A percentile compares a stretch with the other conserved stretches of the same genome.
Evolutionary conservation across 2,797 vertebrate species (phyloP).

Genomic region (Neomorphus geoffroyi): DNA sequence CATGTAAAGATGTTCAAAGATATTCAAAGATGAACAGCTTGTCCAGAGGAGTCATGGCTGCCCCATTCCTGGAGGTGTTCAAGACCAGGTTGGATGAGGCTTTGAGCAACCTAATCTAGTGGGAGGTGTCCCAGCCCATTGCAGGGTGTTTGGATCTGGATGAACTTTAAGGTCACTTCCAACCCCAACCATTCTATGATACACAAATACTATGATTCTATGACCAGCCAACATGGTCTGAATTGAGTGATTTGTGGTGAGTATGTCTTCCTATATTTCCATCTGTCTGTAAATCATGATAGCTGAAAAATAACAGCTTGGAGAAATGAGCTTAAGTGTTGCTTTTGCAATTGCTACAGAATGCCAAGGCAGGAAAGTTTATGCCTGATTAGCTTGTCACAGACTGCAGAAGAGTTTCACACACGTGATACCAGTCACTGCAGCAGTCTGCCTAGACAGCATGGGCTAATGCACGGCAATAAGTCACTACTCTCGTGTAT

Average conservation of each 20-base stretch:
- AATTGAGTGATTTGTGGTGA: neutral
- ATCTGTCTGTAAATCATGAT: neutral
- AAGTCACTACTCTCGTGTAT: neutral
- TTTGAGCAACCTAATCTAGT: too few species aligned
- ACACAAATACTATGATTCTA: too few species aligned
- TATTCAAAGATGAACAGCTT: too few species aligned
- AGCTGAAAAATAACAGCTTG: neutral
- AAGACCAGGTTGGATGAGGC: too few species aligned
- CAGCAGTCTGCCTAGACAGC: neutral
- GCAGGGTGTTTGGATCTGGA: too few species aligned
- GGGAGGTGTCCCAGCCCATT: too few species aligned
- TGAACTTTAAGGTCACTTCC: too few species aligned
- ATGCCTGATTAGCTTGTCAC: neutral
- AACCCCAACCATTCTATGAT: too few species aligned
- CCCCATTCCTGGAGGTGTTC: too few species aligned
- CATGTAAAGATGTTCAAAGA: fast-evolving
- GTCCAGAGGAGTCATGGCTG: too few species aligned
- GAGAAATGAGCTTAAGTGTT: neutral
- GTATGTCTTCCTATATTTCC: neutral
- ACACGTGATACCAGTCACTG: neutral
- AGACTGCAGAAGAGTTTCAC: neutral
- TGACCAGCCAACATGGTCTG: neutral
- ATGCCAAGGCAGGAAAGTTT: neutral
- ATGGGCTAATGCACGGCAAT: neutral
- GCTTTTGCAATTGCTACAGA: neutral